Evolutionary conservation across 2,888 invertebrate genomes (phyloP).

Genomic region (Patella depressa): DNA sequence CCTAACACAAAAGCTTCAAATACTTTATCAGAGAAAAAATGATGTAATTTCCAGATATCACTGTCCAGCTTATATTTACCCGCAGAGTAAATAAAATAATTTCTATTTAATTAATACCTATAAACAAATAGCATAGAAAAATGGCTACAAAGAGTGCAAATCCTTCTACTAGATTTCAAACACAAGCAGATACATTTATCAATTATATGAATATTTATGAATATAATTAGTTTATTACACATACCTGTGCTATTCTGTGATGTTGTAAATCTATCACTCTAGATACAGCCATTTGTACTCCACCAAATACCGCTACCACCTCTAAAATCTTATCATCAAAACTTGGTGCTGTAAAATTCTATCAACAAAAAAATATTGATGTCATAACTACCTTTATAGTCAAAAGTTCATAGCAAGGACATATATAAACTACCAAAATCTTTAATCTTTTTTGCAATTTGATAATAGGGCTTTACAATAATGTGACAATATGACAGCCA

Average conservation of each 20-base stretch:
- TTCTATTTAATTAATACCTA: neutral
- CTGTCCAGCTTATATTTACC: neutral
- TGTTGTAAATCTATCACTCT: slow-evolving; percentile 94
- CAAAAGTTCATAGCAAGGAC: too few relatives aligned
- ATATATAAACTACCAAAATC: too few relatives aligned
- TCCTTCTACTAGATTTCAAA: too few relatives aligned
- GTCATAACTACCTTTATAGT: too few relatives aligned
- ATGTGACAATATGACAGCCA: too few relatives aligned
- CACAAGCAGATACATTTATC: too few relatives aligned
- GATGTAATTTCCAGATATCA: too few relatives aligned
- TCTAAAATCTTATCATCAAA: slow-evolving; percentile 97
- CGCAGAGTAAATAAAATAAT: neutral
- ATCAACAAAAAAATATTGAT: slow-evolving; percentile 31
- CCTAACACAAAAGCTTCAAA: neutral
- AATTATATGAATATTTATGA: neutral
- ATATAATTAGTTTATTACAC: neutral
- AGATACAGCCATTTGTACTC: slow-evolving; percentile 97
- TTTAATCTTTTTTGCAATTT: neutral
- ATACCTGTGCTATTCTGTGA: slow-evolving; percentile 91
- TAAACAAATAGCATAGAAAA: too few relatives aligned
- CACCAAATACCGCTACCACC: slow-evolving; percentile 97
- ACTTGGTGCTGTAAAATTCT: slow-evolving; percentile 88
- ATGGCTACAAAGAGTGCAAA: too few relatives aligned
- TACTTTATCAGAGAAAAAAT: too few relatives aligned
- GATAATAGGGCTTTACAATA: too few relatives aligned